phyloP scores from a whole-genome alignment of 2,113 vertebrate genomes.

The Cynocephalus volans region DNA sequence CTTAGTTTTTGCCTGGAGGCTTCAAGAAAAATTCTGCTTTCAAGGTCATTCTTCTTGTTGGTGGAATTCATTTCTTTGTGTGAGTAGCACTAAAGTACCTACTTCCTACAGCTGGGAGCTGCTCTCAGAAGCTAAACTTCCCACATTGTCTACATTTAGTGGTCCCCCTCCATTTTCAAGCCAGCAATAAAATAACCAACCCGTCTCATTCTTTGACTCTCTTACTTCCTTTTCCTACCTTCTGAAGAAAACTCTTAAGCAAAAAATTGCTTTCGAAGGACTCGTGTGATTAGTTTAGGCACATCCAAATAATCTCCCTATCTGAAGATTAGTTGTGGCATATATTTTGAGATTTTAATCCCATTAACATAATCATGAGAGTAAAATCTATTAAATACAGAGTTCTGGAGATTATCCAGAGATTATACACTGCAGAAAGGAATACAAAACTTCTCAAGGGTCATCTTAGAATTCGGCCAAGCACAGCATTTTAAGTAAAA shows the following conservation, averaged over 20 bases:
- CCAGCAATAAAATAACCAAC: background rate
- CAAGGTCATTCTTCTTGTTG: background rate
- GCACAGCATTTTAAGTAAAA: background rate
- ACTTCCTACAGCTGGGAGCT: background rate
- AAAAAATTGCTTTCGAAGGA: background rate
- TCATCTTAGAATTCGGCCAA: background rate
- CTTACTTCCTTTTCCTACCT: background rate
- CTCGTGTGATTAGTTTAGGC: background rate
- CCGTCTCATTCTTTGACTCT: background rate
- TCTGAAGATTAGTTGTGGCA: background rate
- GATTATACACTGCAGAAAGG: background rate
- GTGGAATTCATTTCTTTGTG: background rate
- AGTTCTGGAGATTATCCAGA: background rate
- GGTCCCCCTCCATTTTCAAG: background rate
- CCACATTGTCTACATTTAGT: background rate
- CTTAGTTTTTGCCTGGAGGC: background rate
- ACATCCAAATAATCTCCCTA: background rate
- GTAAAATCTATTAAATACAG: background rate
- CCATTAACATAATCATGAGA: background rate
- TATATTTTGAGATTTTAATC: background rate
- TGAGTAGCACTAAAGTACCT: background rate
- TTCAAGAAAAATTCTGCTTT: background rate
- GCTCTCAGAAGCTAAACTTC: background rate
- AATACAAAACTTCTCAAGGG: background rate
- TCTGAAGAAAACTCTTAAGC: background rate